Evolutionary conservation across 92 coral and sea anemone species (phyloP).

Genomic region (Epizoanthus illoricatus): DNA sequence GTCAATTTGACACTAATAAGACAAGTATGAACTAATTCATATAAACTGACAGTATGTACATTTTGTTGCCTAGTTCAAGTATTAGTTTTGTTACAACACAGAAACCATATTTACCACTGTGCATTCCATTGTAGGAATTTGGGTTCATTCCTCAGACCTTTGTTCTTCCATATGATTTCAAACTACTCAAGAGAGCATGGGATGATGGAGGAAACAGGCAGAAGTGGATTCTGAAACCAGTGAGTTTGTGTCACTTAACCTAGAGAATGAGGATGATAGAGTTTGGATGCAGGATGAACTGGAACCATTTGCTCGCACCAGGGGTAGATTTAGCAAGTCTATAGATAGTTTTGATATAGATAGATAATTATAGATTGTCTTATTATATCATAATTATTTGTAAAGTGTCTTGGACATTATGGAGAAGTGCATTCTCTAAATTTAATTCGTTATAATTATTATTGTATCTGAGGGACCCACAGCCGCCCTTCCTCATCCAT

Average conservation of each 20-base stretch:
- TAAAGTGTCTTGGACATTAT: no score
- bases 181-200: slow-evolving; percentile 93
- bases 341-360: no score
- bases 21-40: no score
- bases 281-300: neutral
- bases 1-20: no score
- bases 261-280: no score
- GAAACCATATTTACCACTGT: neutral
- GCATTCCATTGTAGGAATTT: slow-evolving; percentile 67
- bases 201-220: slow-evolving; percentile 94
- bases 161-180: slow-evolving; percentile 91
- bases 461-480: no score
- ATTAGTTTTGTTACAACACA: neutral
- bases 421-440: no score
- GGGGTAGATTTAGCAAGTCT: neutral
- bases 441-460: no score
- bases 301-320: neutral
- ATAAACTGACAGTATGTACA: neutral
- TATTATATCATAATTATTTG: no score
- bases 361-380: no score
- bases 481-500: no score
- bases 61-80: neutral
- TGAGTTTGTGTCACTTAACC: slow-evolving; percentile 32
- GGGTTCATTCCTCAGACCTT: slow-evolving; percentile 97
- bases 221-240: slow-evolving; percentile 98